Evolutionary conservation across 2,113 vertebrate species (phyloP).

Genomic region (Murina feae): DNA sequence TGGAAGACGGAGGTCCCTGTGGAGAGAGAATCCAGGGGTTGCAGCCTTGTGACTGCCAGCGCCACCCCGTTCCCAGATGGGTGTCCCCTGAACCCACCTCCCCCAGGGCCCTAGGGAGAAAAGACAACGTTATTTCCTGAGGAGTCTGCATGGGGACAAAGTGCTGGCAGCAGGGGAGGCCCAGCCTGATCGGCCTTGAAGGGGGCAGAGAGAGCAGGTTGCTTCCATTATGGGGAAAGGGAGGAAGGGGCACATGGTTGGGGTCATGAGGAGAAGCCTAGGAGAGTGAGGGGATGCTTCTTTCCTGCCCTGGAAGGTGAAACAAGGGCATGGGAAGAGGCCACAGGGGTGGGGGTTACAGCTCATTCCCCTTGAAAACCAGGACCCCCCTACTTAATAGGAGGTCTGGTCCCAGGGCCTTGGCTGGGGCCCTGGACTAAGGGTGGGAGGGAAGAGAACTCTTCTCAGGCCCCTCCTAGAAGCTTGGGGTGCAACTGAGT

Average conservation of each 20-base stretch:
- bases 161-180: not conserved
- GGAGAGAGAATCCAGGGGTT: constrained; percentile 13
- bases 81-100: not conserved
- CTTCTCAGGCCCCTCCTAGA: not conserved
- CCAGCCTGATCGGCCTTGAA: not conserved
- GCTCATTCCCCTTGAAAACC: not conserved
- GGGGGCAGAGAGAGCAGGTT: not conserved
- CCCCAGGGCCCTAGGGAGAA: not conserved
- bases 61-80: not conserved
- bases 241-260: not conserved
- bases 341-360: not conserved
- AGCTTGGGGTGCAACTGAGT: not conserved
- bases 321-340: not conserved
- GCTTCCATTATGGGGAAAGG: not conserved
- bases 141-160: not conserved
- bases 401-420: not conserved
- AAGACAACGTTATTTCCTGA: not conserved
- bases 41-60: not conserved
- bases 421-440: not conserved
- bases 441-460: not conserved
- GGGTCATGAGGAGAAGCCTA: not conserved
- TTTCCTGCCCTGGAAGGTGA: not conserved
- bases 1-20: constrained; percentile 86
- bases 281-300: not conserved
- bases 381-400: not conserved